Evolutionary conservation across 2,888 invertebrate species (phyloP).

Genomic region (Isoperla grammatica): DNA sequence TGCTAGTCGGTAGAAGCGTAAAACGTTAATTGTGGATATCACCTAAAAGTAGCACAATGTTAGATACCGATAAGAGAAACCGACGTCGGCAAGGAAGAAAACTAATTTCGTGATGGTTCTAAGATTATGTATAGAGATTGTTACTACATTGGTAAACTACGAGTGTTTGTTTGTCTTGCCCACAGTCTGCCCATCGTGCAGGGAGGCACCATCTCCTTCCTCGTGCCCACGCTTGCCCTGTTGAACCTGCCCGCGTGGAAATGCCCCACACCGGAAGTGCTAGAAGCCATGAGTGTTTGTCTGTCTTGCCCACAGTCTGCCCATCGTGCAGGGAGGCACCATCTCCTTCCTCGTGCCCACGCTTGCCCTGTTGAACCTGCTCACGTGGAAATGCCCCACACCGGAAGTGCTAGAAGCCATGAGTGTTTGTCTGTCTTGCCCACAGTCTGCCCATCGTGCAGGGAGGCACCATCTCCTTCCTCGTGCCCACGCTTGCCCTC

Average conservation of each 20-base stretch:
- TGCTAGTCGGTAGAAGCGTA: too few relatives aligned
- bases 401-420: constrained; percentile 49
- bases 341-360: constrained; percentile 76
- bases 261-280: constrained; percentile 53
- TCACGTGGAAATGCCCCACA: constrained; percentile 65
- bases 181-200: constrained; percentile 67
- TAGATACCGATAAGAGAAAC: too few relatives aligned
- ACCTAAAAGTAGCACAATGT: too few relatives aligned
- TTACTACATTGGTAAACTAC: too few relatives aligned
- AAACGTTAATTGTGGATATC: too few relatives aligned
- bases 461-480: constrained; percentile 72
- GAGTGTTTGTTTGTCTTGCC: too few relatives aligned
- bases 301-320: too few relatives aligned
- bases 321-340: constrained; percentile 71
- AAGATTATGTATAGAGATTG: too few relatives aligned
- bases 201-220: constrained; percentile 72
- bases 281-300: too few relatives aligned
- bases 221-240: constrained; percentile 72
- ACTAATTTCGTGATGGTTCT: too few relatives aligned
- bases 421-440: constrained; percentile 39
- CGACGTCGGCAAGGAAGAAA: too few relatives aligned
- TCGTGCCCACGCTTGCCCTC: constrained; percentile 72
- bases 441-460: constrained; percentile 64
- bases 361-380: constrained; percentile 64
- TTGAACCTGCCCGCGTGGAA: constrained; percentile 64